Evolutionary conservation across 1,140 invertebrate species (phyloP).

Genomic region (Asobara japonica): DNA sequence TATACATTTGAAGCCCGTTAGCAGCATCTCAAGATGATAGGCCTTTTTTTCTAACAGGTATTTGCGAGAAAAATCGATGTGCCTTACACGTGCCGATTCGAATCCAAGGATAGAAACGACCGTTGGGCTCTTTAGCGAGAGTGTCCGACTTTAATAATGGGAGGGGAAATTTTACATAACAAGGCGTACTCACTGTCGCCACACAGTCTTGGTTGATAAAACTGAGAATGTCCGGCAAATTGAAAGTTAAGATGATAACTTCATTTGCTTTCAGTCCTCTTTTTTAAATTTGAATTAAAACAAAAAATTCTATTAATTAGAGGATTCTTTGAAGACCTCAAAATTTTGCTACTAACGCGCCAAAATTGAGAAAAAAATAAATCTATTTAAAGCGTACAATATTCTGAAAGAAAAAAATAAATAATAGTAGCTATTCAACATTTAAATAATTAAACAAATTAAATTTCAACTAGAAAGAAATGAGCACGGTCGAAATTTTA

Average conservation of each 20-base stretch:
- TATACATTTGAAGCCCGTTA: neutral
- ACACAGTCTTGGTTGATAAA: neutral
- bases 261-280: too few relatives aligned
- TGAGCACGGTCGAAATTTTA: too few relatives aligned
- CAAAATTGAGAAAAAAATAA: too few relatives aligned
- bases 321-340: too few relatives aligned
- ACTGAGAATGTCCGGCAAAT: neutral
- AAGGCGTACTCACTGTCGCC: neutral
- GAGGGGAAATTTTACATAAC: conserved; percentile 18
- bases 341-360: too few relatives aligned
- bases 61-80: neutral
- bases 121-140: conserved; percentile 33
- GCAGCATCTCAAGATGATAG: neutral
- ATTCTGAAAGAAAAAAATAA: too few relatives aligned
- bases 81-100: conserved; percentile 47
- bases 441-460: too few relatives aligned
- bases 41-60: neutral
- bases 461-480: too few relatives aligned
- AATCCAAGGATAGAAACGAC: conserved; percentile 50
- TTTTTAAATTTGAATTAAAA: too few relatives aligned
- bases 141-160: neutral
- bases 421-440: too few relatives aligned
- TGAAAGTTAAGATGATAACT: neutral
- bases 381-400: too few relatives aligned
- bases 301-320: too few relatives aligned